Conservation (phyloP, 2,113 vertebrate species). For the Tyrannus savana region DNA sequence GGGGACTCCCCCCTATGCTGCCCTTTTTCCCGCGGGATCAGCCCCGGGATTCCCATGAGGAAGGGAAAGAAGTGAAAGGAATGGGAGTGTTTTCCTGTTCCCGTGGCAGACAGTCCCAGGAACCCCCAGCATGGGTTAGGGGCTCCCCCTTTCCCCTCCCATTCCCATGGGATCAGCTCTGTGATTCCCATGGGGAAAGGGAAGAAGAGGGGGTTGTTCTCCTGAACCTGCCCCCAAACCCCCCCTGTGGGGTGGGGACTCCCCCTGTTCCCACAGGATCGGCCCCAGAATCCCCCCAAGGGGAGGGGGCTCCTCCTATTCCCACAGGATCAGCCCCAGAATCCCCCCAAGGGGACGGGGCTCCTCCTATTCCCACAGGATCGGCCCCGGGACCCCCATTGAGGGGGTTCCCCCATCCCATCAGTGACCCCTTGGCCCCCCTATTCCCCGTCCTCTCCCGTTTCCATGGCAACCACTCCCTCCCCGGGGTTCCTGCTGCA, state of each 20-base stretch:
- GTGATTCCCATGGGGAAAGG: not conserved
- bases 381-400: too few species aligned
- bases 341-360: not conserved
- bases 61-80: not conserved
- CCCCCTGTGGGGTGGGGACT: too few species aligned
- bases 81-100: too few species aligned
- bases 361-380: fast-evolving
- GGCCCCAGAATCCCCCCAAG: not conserved
- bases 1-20: too few species aligned
- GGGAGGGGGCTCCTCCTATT: too few species aligned
- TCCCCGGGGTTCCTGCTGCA: not conserved
- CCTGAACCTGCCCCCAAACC: too few species aligned
- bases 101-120: too few species aligned
- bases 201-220: not conserved
- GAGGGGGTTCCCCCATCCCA: not conserved
- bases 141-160: not conserved
- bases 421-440: fast-evolving
- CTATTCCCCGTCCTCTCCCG: too few species aligned
- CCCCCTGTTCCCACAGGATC: too few species aligned
- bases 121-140: not conserved
- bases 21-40: fast-evolving
- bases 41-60: not conserved
- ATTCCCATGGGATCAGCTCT: not conserved
- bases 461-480: not conserved
- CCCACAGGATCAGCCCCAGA: too few species aligned